phyloP scores from a whole-genome alignment of 2,888 invertebrate species.

The Papilio elwesi region DNA sequence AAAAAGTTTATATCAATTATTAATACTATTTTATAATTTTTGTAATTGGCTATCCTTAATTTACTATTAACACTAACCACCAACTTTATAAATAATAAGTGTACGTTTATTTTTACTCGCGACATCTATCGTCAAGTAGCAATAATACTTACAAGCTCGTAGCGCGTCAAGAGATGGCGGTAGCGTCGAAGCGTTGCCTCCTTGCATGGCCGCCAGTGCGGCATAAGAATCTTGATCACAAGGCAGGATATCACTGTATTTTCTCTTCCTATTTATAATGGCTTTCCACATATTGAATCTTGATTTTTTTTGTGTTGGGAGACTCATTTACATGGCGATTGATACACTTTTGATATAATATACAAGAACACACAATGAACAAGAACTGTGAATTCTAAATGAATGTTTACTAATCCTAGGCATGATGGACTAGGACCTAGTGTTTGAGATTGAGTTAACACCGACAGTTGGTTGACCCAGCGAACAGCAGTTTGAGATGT shows the following conservation, averaged over 20 bases:
- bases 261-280: conserved; percentile 75
- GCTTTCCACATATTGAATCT: conserved; percentile 81
- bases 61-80: not conserved
- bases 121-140: conserved; percentile 73
- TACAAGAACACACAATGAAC: too few relatives aligned
- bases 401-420: conserved; percentile 29
- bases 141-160: conserved; percentile 77
- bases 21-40: not conserved
- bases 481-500: conserved; percentile 59
- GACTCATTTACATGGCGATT: conserved; percentile 71
- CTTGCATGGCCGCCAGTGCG: conserved; percentile 77
- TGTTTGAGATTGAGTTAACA: conserved; percentile 51
- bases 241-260: conserved; percentile 73
- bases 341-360: conserved; percentile 9
- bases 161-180: conserved; percentile 81
- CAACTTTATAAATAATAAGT: conserved; percentile 13
- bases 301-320: conserved; percentile 69
- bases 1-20: not conserved
- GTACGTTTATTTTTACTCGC: conserved; percentile 5
- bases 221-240: conserved; percentile 77
- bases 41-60: not conserved
- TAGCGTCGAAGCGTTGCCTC: conserved; percentile 77
- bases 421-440: conserved; percentile 44
- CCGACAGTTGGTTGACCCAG: conserved; percentile 71
- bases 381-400: conserved; percentile 44